Evolutionary conservation across 2,888 invertebrate genomes (phyloP).

Genomic region (Diaprepes abbreviatus): DNA sequence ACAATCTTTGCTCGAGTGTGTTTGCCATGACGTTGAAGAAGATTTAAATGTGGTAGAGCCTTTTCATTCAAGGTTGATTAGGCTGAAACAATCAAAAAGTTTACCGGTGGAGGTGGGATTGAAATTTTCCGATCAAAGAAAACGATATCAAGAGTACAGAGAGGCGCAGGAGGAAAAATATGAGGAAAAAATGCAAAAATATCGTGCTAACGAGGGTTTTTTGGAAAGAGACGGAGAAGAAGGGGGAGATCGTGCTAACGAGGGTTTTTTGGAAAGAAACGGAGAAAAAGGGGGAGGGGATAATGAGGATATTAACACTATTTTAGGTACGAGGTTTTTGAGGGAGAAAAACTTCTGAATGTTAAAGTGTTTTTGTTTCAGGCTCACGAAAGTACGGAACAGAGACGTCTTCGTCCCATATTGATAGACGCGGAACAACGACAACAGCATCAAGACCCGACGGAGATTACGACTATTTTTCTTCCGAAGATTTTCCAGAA

Average conservation of each 20-base stretch:
- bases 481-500: conserved; percentile 43
- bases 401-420: conserved; percentile 17
- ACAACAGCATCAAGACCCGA: background rate
- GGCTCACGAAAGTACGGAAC: conserved; percentile 28
- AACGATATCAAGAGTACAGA: conserved; percentile 50
- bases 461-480: background rate
- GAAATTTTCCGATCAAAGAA: conserved; percentile 46
- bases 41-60: background rate
- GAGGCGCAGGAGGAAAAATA: conserved; percentile 37
- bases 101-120: conserved; percentile 21
- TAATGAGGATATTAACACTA: conserved; percentile 26
- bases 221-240: background rate
- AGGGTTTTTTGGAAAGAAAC: background rate
- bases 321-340: conserved; percentile 39
- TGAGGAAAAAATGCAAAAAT: conserved; percentile 40
- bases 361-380: conserved; percentile 5
- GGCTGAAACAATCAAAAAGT: conserved; percentile 15
- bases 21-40: conserved; percentile 35
- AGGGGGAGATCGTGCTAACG: conserved; percentile 14
- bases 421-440: background rate
- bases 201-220: conserved; percentile 10
- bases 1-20: conserved; percentile 39
- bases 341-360: no score
- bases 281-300: conserved; percentile 6
- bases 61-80: conserved; percentile 8